A percentile compares a stretch with the other conserved stretches of the same genome.
phyloP scores from a whole-genome alignment of 2,113 vertebrate species.

The Felis chaus region DNA sequence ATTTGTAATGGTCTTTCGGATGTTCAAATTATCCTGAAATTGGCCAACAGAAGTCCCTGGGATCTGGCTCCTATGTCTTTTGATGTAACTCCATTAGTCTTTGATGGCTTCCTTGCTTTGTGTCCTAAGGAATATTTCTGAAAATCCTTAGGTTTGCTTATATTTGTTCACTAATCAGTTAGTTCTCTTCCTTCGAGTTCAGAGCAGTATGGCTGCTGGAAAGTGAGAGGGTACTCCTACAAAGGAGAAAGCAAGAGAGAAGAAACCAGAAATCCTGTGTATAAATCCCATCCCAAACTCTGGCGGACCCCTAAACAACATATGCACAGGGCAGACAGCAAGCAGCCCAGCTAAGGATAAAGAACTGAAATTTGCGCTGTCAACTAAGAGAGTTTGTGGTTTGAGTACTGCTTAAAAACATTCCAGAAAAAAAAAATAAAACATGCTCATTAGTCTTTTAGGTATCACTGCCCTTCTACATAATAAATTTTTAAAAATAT shows the following conservation, averaged over 20 bases:
- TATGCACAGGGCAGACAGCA: not conserved
- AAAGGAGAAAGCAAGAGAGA: not conserved
- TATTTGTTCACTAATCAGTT: not conserved
- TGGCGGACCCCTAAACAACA: not conserved
- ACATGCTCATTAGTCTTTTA: not conserved
- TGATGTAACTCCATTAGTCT: not conserved
- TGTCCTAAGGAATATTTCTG: not conserved
- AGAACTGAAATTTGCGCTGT: not conserved
- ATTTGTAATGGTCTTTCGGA: not conserved
- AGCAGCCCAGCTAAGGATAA: not conserved
- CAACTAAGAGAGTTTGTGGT: not conserved
- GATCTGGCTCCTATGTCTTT: not conserved
- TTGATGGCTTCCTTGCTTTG: not conserved
- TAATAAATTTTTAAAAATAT: not conserved
- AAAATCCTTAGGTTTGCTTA: not conserved
- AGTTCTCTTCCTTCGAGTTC: not conserved
- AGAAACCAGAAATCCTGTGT: not conserved
- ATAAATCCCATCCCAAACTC: not conserved
- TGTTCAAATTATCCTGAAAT: not conserved
- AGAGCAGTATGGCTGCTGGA: not conserved
- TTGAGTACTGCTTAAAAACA: not conserved
- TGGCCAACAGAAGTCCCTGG: not conserved
- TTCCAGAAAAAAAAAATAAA: slow-evolving; percentile 24
- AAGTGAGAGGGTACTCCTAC: not conserved
- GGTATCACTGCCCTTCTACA: not conserved